phyloP scores from a whole-genome alignment of 1,140 invertebrate genomes.

The Pseudomyrmex flavicornis region DNA sequence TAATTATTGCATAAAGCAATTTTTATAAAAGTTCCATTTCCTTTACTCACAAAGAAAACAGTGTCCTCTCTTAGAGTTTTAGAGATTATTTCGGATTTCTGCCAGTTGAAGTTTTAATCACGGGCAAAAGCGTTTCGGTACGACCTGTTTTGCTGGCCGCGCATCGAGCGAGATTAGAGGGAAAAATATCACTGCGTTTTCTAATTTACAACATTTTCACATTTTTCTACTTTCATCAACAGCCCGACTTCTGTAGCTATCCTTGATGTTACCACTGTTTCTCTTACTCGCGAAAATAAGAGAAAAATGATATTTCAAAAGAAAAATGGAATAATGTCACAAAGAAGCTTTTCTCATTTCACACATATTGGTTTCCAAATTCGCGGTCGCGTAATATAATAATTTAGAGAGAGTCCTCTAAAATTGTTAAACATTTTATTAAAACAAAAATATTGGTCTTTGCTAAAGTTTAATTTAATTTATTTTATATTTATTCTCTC shows the following conservation, averaged over 20 bases:
- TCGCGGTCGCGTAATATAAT: neutral
- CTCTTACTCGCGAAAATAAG: constrained; percentile 5
- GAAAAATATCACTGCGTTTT: neutral
- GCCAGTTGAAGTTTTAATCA: constrained; percentile 25
- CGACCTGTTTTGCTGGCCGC: constrained; percentile 27
- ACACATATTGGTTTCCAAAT: constrained; percentile 8
- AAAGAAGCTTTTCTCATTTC: constrained; percentile 12
- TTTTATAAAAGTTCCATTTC: neutral
- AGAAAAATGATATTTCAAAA: neutral
- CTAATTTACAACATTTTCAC: constrained; percentile 30
- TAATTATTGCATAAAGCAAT: too few species aligned
- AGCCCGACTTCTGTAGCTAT: neutral
- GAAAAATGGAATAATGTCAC: neutral
- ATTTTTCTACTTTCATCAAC: neutral
- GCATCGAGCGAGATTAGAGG: constrained; percentile 13
- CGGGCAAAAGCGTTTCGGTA: neutral
- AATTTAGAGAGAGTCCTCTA: neutral
- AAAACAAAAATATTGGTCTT: neutral
- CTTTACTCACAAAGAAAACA: neutral
- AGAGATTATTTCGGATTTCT: neutral
- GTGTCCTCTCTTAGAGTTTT: neutral
- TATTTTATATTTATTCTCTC: neutral
- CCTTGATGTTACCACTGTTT: neutral
- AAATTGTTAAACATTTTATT: constrained; percentile 2
- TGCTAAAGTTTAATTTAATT: constrained; percentile 1